Conservation (phyloP, 2,888 invertebrate species). For the Synanthedon tipuliformis region DNA sequence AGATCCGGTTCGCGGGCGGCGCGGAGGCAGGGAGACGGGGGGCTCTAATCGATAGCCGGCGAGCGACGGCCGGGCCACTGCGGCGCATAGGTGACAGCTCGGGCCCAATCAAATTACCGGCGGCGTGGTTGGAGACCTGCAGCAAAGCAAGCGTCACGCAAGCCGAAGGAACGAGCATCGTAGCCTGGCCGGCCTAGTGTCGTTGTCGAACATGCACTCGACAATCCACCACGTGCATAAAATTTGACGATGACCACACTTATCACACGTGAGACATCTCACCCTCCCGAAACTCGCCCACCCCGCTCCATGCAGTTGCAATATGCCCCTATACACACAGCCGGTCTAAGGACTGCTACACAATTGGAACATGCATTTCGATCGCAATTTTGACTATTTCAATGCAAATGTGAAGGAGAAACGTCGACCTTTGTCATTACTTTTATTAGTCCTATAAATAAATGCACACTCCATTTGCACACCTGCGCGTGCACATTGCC, state of each 20-base stretch:
- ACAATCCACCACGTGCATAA: conserved; percentile 30
- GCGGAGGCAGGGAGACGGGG: conserved; percentile 34
- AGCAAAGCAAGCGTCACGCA: conserved; percentile 41
- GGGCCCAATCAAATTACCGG: conserved; percentile 68
- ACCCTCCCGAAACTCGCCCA: conserved; percentile 16
- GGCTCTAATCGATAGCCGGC: conserved; percentile 69
- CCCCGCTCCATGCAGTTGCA: conserved; percentile 20
- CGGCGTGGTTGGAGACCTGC: conserved; percentile 59
- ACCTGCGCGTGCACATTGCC: conserved; percentile 8
- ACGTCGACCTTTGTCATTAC: background rate
- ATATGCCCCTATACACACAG: conserved; percentile 17
- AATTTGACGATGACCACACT: conserved; percentile 41
- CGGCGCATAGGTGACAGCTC: conserved; percentile 70
- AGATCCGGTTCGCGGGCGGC: conserved; percentile 68
- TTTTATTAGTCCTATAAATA: background rate
- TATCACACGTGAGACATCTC: conserved; percentile 33
- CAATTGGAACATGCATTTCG: background rate
- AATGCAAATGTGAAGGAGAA: background rate
- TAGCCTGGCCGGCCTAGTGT: conserved; percentile 9
- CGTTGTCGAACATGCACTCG: conserved; percentile 34
- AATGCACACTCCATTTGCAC: background rate
- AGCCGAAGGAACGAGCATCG: conserved; percentile 34
- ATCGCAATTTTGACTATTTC: background rate
- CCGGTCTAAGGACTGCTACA: background rate
- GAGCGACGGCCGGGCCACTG: conserved; percentile 68